Percentiles rank a stretch among this genome's conserved stretches.
These are phyloP conservation scores for Drosophila orosa DNA, from an alignment of 1,140 invertebrate genomes.

Conservation along the genomic window DNA sequence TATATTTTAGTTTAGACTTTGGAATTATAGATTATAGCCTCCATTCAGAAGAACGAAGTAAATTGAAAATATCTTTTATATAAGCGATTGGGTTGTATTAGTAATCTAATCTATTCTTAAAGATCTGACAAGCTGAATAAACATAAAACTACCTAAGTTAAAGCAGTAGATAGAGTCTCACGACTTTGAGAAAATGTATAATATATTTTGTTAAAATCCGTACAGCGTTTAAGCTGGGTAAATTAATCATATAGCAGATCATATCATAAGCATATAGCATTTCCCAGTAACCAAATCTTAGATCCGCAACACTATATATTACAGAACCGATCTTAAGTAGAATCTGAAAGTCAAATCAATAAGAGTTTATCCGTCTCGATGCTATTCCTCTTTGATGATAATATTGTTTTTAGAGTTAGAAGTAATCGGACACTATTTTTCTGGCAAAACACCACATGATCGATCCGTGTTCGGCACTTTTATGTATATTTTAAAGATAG, in stretches of 20 bases:
- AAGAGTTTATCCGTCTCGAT: slow-evolving; percentile 3
- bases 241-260: neutral
- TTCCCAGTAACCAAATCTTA: neutral
- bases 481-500: neutral
- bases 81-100: neutral
- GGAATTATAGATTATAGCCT: neutral
- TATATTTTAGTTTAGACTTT: neutral
- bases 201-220: neutral
- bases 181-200: neutral
- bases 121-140: neutral
- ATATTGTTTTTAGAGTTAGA: neutral
- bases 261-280: no score
- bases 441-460: neutral
- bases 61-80: neutral
- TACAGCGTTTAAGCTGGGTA: no score
- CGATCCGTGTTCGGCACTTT: slow-evolving; percentile 4
- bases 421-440: neutral
- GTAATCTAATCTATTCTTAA: neutral
- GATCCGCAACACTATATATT: neutral
- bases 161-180: neutral
- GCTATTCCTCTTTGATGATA: neutral
- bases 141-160: neutral
- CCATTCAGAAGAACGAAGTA: neutral
- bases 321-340: neutral
- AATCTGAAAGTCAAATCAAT: neutral